Evolutionary conservation across 1,140 invertebrate genomes (phyloP), one percentile per base, ranked within the genome.

Genomic region (Ctenoplectra terminalis): DNA sequence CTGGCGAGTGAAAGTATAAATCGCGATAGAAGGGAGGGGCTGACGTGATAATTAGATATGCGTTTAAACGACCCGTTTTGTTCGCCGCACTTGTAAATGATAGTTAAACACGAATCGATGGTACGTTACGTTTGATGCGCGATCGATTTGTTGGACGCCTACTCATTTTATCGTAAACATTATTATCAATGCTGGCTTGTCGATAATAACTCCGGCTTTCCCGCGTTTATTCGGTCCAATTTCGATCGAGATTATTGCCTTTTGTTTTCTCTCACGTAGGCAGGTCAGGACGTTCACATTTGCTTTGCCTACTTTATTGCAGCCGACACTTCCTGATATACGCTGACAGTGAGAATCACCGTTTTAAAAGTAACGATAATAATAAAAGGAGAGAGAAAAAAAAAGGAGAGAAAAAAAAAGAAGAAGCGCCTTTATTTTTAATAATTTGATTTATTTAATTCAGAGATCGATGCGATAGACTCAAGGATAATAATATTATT

Each of bases 1-100:
- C 56, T 34, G 15, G 29, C 15, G 34, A 60, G 75, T 78, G 75
- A 78, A 78, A 78, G 75, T 78, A 60, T 71, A 78, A 70, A 70
- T 60, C 11, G 40, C 29, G 48, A 54, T 69, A 40, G 34, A 43
- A 3, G 9, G 46, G 17, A 58, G 23, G 64, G 54, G 43, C 23
- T 34, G 66, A 70, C 52, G 52, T 31, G 77, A 72, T 80, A 72
- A 80, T 80, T 80, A 73, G 56, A 56, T 72, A 40, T 2, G 66
- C 54, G 66, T 48, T 61, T 46, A 40, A 40, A 40, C 75, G 23
- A 34, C 20, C 23, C 40, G 64, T 58, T 77, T 71, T 52, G 34
- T 50, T 20, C 9, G 67, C 11, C 29, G 9, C 46, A n/a, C 26
- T 43, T 31, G 11, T n/a, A 40, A 72, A 61, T n/a, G n/a, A 72